A percentile compares a stretch with the other conserved stretches of the same genome.
phyloP scores from a whole-genome alignment of 2,113 vertebrate species.

The Falco punctatus region DNA sequence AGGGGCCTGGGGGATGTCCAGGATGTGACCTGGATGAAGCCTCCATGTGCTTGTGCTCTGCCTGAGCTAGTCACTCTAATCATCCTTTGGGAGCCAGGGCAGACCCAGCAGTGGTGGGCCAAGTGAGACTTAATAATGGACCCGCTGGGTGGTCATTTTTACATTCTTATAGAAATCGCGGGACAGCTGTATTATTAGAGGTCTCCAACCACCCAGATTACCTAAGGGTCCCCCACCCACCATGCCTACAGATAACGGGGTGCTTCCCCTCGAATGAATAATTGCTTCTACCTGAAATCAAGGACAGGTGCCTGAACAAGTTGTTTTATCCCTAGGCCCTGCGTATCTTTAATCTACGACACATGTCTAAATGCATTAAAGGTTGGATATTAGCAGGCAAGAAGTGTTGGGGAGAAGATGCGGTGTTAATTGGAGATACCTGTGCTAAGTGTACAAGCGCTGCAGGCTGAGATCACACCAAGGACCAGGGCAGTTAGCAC shows the following conservation, averaged over 20 bases:
- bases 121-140: not conserved
- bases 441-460: rapidly evolving
- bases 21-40: not conserved
- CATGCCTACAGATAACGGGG: not conserved
- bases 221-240: not conserved
- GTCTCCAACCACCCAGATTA: not conserved
- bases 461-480: rapidly evolving
- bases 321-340: not conserved
- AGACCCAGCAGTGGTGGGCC: not conserved
- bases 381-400: not conserved
- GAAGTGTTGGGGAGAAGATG: not conserved
- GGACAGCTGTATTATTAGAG: not conserved
- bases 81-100: not conserved
- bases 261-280: not conserved
- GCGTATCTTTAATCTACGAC: not conserved
- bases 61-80: not conserved
- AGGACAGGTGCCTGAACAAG: not conserved
- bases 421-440: not conserved
- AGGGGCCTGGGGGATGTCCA: not conserved
- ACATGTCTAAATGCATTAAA: rapidly evolving
- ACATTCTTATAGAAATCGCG: not conserved
- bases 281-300: not conserved
- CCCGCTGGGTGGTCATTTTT: not conserved
- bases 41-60: not conserved
- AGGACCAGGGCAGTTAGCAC: not conserved